Evolutionary conservation across 2,888 invertebrate genomes (phyloP).

Genomic region (Netelia virgata): DNA sequence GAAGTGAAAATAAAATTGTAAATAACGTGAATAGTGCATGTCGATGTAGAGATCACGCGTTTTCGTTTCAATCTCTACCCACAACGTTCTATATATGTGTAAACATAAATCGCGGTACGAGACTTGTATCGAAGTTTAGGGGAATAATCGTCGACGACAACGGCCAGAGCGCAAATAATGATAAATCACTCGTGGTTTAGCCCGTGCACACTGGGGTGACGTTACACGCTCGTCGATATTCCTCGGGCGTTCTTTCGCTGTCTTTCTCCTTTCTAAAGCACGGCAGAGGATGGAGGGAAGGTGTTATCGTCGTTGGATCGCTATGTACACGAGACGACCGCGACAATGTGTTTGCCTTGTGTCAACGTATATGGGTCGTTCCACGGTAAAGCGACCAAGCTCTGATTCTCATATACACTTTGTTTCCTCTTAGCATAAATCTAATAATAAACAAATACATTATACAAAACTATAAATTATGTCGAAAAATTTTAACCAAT

Average conservation of each 20-base stretch:
- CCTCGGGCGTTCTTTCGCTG: constrained; percentile 39
- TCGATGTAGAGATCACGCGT: too few relatives aligned
- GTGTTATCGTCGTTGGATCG: constrained; percentile 52
- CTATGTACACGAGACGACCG: constrained; percentile 36
- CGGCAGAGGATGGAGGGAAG: neutral
- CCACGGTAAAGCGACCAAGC: too few relatives aligned
- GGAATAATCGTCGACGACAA: constrained; percentile 12
- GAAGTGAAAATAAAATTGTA: too few relatives aligned
- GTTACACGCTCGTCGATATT: constrained; percentile 49
- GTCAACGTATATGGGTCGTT: neutral
- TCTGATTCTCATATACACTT: too few relatives aligned
- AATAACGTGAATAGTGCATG: too few relatives aligned
- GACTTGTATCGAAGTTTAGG: constrained; percentile 5
- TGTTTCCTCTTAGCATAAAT: too few relatives aligned
- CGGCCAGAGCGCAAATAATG: constrained; percentile 43
- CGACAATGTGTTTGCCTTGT: constrained; percentile 25
- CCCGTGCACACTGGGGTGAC: constrained; percentile 12
- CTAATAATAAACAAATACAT: too few relatives aligned
- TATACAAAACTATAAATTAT: too few relatives aligned
- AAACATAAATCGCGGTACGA: neutral
- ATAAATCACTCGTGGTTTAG: constrained; percentile 37
- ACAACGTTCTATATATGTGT: neutral
- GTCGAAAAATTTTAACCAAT: too few relatives aligned
- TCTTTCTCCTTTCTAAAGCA: neutral
- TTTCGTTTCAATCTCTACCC: neutral